Base-by-base conservation (phyloP, 2,113 vertebrate species). In the Oreochromis aureus region DNA sequence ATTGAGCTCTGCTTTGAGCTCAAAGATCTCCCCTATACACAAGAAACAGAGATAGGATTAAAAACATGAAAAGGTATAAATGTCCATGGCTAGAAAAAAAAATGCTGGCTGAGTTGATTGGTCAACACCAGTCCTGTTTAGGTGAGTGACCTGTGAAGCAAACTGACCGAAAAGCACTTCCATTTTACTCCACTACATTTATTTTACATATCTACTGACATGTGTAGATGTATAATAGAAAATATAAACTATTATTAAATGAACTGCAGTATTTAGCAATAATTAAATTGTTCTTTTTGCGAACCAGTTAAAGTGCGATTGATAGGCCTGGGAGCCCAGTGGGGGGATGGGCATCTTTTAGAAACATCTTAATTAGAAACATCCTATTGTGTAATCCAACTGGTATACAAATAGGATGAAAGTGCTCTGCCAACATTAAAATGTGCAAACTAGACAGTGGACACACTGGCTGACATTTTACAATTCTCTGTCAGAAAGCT, bases 1-100 rank as follows among this genome's bases (percentile, higher is more conserved):
- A 96, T 99, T 99, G 34, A 99, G 97, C 90, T 99, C 99, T 0
- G 98, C 99, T 91, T 99, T 99, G 93, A 99, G 97, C 95, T 99
- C 98, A 91, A 99, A 99, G 88, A 99, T 99, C 96, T 99, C 98
- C 82, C 99, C 99, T 99, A 93, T 15, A 89, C 48, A 87, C 48
- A 94, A 18, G 22, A 5, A 2, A 13, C 18, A 73, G 22, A 41
- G 34, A 66, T 39, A 2, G 22, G 46, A 51, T 51, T n/a, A 78
- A 53, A 78, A 78, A 19, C 27, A 34, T 46, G 63, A 22, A 69
- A 73, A 6, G 8, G 13, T 24, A 44, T 6, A 73, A 73, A 46
- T 10, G 39, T 44, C 22, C 13, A 46, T 6, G 2, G 66, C 5
- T 44, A 73, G 39, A 16, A 46, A 46, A 46, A 71, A 1, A 73